Conservation (phyloP, 1,140 invertebrate species). For the Sminthurinus signatus region DNA sequence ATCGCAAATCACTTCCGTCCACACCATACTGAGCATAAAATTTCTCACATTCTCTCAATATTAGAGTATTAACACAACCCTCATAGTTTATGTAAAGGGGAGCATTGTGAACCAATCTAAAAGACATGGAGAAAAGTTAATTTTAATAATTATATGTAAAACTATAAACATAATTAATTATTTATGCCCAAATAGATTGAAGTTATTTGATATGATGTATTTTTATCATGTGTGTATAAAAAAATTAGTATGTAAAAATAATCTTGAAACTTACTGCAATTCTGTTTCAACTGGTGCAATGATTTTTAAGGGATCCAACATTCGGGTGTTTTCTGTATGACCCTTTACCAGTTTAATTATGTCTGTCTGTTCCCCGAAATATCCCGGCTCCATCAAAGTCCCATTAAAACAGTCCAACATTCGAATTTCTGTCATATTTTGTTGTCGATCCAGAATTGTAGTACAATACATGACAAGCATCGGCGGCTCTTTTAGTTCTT, state of each 20-base stretch:
- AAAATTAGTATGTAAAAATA: too few species aligned
- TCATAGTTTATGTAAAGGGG: conserved; percentile 76
- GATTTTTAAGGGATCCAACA: neutral
- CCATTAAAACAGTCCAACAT: conserved; percentile 78
- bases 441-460: conserved; percentile 49
- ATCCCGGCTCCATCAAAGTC: conserved; percentile 56
- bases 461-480: conserved; percentile 38
- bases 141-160: too few species aligned
- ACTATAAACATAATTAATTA: too few species aligned
- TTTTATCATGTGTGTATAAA: too few species aligned
- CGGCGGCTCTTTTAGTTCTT: neutral
- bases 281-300: conserved; percentile 70
- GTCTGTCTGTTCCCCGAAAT: conserved; percentile 59
- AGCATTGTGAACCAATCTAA: conserved; percentile 77
- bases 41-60: conserved; percentile 72
- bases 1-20: conserved; percentile 79
- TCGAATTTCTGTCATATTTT: conserved; percentile 54
- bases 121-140: too few species aligned
- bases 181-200: too few species aligned
- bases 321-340: conserved; percentile 4
- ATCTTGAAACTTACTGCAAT: too few species aligned
- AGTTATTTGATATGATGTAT: too few species aligned
- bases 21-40: conserved; percentile 74
- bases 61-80: conserved; percentile 79
- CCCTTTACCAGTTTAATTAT: conserved; percentile 47